phyloP scores from a whole-genome alignment of 2,888 invertebrate genomes.

The Cryptus viduatorius region DNA sequence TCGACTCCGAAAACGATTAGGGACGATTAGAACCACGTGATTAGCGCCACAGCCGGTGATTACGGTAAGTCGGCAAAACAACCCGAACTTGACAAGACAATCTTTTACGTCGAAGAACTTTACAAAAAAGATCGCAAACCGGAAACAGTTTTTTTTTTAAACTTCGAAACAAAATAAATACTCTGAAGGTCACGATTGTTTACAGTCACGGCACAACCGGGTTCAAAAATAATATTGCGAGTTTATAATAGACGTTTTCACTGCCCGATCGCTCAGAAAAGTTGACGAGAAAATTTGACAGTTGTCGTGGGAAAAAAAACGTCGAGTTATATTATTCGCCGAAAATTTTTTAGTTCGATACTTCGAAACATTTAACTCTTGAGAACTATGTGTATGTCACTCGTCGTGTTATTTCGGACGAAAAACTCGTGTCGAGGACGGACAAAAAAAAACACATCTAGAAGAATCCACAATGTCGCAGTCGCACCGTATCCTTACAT shows the following conservation, averaged over 20 bases:
- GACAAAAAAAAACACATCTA: neutral
- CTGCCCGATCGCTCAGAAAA: neutral
- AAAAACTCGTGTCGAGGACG: neutral
- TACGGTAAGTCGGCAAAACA: neutral
- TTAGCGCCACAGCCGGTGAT: conserved; percentile 39
- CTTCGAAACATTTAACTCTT: neutral
- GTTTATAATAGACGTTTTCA: neutral
- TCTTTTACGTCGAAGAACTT: neutral
- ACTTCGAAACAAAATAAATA: neutral
- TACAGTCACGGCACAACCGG: neutral
- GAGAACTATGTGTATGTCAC: neutral
- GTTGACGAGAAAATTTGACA: no score
- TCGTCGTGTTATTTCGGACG: neutral
- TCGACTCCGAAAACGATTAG: conserved; percentile 44
- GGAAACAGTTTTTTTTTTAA: neutral
- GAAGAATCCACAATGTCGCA: neutral
- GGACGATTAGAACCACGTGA: conserved; percentile 49
- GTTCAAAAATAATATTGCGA: neutral
- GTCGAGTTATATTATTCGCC: no score
- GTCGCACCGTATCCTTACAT: neutral
- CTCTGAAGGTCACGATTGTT: neutral
- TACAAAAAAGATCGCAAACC: neutral
- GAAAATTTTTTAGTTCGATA: neutral
- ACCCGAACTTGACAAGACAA: neutral
- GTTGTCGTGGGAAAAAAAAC: no score